A percentile compares a stretch with the other conserved stretches of the same genome.
Evolutionary conservation across 2,113 vertebrate genomes (phyloP).

Genomic region (Globicephala melas): DNA sequence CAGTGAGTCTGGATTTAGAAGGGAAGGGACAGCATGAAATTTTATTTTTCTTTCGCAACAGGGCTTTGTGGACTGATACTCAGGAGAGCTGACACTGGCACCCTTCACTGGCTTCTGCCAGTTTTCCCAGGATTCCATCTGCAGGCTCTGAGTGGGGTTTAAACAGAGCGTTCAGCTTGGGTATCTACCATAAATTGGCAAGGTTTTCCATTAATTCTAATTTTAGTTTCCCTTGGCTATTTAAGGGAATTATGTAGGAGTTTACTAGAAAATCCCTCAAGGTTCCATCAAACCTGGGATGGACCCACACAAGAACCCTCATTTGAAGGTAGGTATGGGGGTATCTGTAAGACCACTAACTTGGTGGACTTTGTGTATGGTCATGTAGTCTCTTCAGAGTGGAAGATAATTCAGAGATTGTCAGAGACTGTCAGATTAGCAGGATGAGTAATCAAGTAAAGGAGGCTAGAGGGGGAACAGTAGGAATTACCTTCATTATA

Average conservation of each 20-base stretch:
- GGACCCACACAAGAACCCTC: background rate
- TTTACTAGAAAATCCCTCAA: background rate
- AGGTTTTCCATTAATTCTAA: background rate
- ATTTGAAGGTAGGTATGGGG: background rate
- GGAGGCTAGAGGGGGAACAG: background rate
- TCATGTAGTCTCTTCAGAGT: background rate
- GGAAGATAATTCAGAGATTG: background rate
- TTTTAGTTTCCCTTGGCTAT: background rate
- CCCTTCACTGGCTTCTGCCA: background rate
- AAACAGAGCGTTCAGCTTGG: background rate
- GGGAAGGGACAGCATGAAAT: background rate
- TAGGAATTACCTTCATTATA: background rate
- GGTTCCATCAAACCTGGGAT: background rate
- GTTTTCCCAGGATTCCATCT: background rate
- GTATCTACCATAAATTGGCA: background rate
- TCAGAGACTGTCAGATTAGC: too few species aligned
- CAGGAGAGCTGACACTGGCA: background rate
- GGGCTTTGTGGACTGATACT: background rate
- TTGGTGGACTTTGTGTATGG: background rate
- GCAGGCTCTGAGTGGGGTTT: background rate
- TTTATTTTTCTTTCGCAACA: background rate
- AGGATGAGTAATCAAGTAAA: background rate
- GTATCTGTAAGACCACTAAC: background rate
- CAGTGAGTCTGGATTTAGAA: background rate
- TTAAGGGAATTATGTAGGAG: background rate